A percentile compares a stretch with the other conserved stretches of the same genome.
These are phyloP conservation scores for Brachionus plicatilis DNA, from an alignment of 1,140 invertebrate genomes.

Conservation along the genomic window DNA sequence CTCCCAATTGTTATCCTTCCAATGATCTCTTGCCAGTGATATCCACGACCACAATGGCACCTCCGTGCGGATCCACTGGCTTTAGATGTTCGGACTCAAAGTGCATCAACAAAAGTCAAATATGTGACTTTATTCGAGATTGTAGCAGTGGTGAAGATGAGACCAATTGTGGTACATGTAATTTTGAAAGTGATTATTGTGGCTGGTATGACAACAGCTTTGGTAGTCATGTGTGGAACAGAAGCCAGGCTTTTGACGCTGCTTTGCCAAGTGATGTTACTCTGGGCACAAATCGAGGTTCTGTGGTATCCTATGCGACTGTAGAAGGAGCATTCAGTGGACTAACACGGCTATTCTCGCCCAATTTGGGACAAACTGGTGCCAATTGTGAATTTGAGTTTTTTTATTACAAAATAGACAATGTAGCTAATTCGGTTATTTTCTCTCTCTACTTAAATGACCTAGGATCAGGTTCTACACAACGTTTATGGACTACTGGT, in stretches of 20 bases:
- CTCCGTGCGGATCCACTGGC: slow-evolving; percentile 45
- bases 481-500: slow-evolving; percentile 10
- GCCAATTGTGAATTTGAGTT: slow-evolving; percentile 52
- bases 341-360: slow-evolving; percentile 33
- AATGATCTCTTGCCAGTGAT: slow-evolving; percentile 5
- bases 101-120: slow-evolving; percentile 44
- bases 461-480: background rate
- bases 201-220: slow-evolving; percentile 42
- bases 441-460: slow-evolving; percentile 9
- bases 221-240: slow-evolving; percentile 46
- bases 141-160: slow-evolving; percentile 50
- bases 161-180: slow-evolving; percentile 50
- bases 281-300: slow-evolving; percentile 8
- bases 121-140: slow-evolving; percentile 49
- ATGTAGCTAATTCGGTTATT: background rate
- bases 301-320: slow-evolving; percentile 40
- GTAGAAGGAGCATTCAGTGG: slow-evolving; percentile 8
- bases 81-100: slow-evolving; percentile 44
- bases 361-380: slow-evolving; percentile 32
- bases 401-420: slow-evolving; percentile 70
- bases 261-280: slow-evolving; percentile 41
- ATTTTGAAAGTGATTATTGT: slow-evolving; percentile 46
- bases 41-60: slow-evolving; percentile 43
- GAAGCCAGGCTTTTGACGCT: slow-evolving; percentile 38
- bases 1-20: slow-evolving; percentile 44